These are phyloP conservation scores for Phenganax marumi DNA, from an alignment of 92 coral and sea anemone species.

Conservation along the genomic window DNA sequence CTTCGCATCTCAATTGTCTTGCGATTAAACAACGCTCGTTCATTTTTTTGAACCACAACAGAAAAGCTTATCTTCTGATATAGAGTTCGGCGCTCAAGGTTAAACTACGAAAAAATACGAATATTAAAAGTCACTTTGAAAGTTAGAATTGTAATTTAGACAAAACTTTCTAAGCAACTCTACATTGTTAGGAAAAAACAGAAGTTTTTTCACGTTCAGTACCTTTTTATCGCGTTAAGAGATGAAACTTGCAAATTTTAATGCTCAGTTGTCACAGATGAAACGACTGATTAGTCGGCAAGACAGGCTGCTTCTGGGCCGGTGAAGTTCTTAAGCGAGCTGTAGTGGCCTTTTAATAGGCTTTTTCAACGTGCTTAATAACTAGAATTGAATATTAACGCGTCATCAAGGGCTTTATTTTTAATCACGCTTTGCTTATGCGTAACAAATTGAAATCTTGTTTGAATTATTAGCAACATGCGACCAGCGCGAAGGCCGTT, in stretches of 20 bases:
- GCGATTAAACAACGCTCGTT: background rate
- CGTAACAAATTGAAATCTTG: constrained; percentile 40
- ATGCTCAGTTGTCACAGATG: background rate
- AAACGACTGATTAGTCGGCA: background rate
- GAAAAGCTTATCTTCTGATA: constrained; percentile 2
- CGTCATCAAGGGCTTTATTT: constrained; percentile 41
- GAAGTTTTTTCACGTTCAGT: background rate
- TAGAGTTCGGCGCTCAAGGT: constrained; percentile 10
- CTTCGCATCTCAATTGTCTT: background rate
- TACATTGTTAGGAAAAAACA: background rate
- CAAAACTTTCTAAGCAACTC: background rate
- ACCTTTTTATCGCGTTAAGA: background rate
- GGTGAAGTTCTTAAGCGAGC: constrained; percentile 18
- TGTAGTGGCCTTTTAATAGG: constrained; percentile 39
- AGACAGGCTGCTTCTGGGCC: constrained; percentile 7
- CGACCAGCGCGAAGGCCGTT: constrained; percentile 5
- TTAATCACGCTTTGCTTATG: constrained; percentile 28
- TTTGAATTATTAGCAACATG: constrained; percentile 37
- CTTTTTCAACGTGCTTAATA: constrained; percentile 43
- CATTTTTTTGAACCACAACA: background rate
- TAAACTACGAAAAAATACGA: background rate
- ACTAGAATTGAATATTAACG: constrained; percentile 43
- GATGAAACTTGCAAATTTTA: background rate
- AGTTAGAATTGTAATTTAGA: background rate
- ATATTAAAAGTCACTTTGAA: background rate